Percentiles rank a stretch among this genome's conserved stretches.
Conservation (phyloP, 2,888 invertebrate genomes). For the Drosophila niveifrons region DNA sequence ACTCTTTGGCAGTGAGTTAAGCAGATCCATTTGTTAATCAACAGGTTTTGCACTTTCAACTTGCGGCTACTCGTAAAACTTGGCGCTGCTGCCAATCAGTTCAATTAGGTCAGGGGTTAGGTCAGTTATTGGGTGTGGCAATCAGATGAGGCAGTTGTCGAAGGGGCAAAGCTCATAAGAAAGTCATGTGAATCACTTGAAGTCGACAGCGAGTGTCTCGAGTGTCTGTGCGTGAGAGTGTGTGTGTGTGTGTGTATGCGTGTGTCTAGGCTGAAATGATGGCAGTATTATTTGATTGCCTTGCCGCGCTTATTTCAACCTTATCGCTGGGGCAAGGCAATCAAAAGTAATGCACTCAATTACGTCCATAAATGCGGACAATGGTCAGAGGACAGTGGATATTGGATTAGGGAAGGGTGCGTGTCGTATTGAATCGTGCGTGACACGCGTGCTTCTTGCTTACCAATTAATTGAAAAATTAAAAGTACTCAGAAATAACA, state of each 20-base stretch:
- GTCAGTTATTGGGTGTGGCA: neutral
- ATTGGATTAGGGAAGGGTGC: slow-evolving; percentile 11
- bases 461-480: too few relatives aligned
- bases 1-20: too few relatives aligned
- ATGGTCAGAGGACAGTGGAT: slow-evolving; percentile 12
- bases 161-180: neutral
- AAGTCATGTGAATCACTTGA: slow-evolving; percentile 14
- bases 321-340: slow-evolving; percentile 56
- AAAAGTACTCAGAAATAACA: too few relatives aligned
- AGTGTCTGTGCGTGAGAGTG: neutral
- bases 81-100: neutral
- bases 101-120: neutral
- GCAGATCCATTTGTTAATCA: neutral
- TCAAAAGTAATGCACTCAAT: slow-evolving; percentile 78
- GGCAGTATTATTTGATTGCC: slow-evolving; percentile 68
- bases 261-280: slow-evolving; percentile 42
- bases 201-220: neutral
- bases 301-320: slow-evolving; percentile 38
- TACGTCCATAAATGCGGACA: slow-evolving; percentile 63
- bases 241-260: slow-evolving; percentile 3
- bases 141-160: too few relatives aligned
- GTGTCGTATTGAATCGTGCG: neutral
- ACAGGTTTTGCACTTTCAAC: slow-evolving; percentile 1
- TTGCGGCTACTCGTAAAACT: neutral
- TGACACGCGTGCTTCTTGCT: neutral